Conservation (phyloP, 2,888 invertebrate species). For the Oasisia sp. region DNA sequence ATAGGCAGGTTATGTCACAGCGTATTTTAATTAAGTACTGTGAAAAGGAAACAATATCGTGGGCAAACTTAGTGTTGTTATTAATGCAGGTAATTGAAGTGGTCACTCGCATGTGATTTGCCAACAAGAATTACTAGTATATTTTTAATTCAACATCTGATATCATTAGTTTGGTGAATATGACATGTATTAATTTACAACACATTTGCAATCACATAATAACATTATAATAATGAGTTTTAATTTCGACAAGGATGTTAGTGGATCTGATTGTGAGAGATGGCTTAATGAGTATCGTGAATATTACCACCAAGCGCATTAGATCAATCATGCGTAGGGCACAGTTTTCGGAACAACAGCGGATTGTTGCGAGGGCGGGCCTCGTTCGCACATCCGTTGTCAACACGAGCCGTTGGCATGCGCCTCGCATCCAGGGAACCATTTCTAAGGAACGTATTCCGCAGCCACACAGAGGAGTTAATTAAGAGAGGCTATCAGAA, state of each 20-base stretch:
- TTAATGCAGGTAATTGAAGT: background rate
- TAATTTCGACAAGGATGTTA: background rate
- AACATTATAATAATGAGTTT: background rate
- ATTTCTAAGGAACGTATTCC: background rate
- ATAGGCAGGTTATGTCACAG: background rate
- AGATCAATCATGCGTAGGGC: background rate
- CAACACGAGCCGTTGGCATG: background rate
- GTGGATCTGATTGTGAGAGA: background rate
- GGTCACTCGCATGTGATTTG: background rate
- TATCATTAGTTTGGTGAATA: background rate
- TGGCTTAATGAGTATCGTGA: background rate
- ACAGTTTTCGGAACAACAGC: background rate
- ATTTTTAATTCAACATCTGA: background rate
- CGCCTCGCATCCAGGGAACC: background rate
- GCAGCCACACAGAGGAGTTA: background rate
- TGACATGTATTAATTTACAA: background rate
- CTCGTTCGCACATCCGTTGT: background rate
- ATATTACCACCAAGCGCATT: background rate
- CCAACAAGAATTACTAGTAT: background rate
- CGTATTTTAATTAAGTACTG: background rate
- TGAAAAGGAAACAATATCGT: background rate
- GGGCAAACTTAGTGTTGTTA: background rate
- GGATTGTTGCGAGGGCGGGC: background rate
- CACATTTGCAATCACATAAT: background rate
- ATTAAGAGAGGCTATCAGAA: background rate